Evolutionary conservation across 2,113 vertebrate genomes (phyloP).

Genomic region (Mesembrinibis cayennensis): DNA sequence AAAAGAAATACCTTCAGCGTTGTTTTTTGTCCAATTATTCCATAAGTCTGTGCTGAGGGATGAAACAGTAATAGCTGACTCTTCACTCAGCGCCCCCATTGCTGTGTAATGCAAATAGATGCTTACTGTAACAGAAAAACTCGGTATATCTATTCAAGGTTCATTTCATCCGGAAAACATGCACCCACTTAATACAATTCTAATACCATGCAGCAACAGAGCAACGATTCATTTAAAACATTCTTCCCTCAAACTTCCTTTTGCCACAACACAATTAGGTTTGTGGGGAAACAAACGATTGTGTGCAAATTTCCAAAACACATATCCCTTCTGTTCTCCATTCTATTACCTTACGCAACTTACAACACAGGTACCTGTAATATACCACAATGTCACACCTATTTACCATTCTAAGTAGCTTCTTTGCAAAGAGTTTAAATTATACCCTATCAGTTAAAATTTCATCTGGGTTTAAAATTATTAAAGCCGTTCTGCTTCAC

Average conservation of each 20-base stretch:
- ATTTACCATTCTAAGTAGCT: neutral
- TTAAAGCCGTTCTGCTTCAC: neutral
- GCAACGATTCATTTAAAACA: neutral
- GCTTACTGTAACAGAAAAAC: conserved; percentile 53
- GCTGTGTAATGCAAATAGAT: conserved; percentile 63
- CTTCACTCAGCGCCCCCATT: conserved; percentile 61
- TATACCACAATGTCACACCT: neutral
- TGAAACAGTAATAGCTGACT: neutral
- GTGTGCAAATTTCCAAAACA: neutral
- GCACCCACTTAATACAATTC: neutral
- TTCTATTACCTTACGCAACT: neutral
- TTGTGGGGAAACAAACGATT: neutral
- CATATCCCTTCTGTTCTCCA: neutral
- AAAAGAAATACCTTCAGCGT: conserved; percentile 68
- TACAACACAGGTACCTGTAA: neutral
- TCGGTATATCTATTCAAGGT: neutral
- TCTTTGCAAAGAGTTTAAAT: neutral
- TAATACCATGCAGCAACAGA: neutral
- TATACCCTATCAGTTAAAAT: neutral
- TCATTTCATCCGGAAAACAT: neutral
- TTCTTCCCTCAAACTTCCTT: neutral
- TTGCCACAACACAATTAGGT: neutral
- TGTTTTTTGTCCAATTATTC: conserved; percentile 69
- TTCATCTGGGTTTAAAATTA: neutral
- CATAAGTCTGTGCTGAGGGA: conserved; percentile 29